A percentile compares a stretch with the other conserved stretches of the same genome.
phyloP scores from a whole-genome alignment of 2,888 invertebrate species.

The Anthrax anthrax region DNA sequence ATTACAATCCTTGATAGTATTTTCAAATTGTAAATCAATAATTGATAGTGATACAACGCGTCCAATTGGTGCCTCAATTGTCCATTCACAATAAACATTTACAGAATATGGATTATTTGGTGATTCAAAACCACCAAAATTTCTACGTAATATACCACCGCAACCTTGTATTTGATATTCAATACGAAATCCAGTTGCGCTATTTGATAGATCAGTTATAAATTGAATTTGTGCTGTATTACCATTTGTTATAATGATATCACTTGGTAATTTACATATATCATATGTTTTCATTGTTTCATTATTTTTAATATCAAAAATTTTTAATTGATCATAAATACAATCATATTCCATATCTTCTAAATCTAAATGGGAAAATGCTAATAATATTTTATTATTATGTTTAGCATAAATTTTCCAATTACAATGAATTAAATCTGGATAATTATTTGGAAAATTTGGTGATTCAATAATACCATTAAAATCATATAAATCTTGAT shows the following conservation, averaged over 20 bases:
- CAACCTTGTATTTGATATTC: conserved; percentile 73
- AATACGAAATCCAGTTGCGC: conserved; percentile 57
- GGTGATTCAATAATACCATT: conserved; percentile 75
- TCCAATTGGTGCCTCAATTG: too few relatives aligned
- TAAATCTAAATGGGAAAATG: conserved; percentile 62
- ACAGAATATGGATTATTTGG: conserved; percentile 42
- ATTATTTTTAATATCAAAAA: too few relatives aligned
- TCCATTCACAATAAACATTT: too few relatives aligned
- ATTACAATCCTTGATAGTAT: too few relatives aligned
- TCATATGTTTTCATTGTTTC: too few relatives aligned
- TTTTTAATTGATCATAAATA: too few relatives aligned
- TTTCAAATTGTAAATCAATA: too few relatives aligned
- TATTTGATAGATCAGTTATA: conserved; percentile 1
- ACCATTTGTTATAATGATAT: too few relatives aligned
- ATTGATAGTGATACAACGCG: too few relatives aligned
- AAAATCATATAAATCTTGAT: conserved; percentile 16
- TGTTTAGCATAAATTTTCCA: conserved; percentile 61
- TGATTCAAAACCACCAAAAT: conserved; percentile 42
- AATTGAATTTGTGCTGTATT: conserved; percentile 11
- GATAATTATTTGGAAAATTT: conserved; percentile 58
- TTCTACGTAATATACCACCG: conserved; percentile 47
- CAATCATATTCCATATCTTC: conserved; percentile 22
- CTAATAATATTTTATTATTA: conserved; percentile 66
- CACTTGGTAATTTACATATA: too few relatives aligned
- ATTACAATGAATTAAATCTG: conserved; percentile 48